phyloP scores from a whole-genome alignment of 2,888 invertebrate genomes.

The Drosophila peninsularis region DNA sequence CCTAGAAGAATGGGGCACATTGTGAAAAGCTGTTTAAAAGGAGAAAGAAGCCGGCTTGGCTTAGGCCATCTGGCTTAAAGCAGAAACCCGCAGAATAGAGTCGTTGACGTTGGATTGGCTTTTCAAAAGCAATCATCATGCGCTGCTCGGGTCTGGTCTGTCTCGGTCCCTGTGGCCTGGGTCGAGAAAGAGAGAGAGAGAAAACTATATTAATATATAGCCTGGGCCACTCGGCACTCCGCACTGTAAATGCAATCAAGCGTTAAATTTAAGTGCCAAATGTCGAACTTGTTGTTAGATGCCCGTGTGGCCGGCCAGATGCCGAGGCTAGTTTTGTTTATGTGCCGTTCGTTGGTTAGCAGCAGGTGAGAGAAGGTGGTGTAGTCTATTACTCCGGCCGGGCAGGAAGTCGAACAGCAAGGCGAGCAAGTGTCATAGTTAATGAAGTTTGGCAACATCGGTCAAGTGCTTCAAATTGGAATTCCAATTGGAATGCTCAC shows the following conservation, averaged over 20 bases:
- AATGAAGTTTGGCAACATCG: slow-evolving; percentile 41
- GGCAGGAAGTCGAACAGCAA: slow-evolving; percentile 49
- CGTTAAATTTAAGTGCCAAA: slow-evolving; percentile 80
- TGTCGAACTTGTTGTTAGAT: slow-evolving; percentile 78
- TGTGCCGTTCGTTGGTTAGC: slow-evolving; percentile 42
- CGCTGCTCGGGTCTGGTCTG: slow-evolving; percentile 18
- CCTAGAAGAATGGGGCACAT: slow-evolving; percentile 45
- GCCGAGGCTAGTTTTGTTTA: slow-evolving; percentile 56
- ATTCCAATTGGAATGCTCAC: slow-evolving; percentile 11
- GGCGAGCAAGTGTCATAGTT: slow-evolving; percentile 52
- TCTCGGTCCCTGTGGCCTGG: slow-evolving; percentile 12
- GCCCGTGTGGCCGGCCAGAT: slow-evolving; percentile 50
- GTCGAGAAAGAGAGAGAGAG: slow-evolving; percentile 1
- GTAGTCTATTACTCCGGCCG: slow-evolving; percentile 28
- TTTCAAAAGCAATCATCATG: slow-evolving; percentile 63
- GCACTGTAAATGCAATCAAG: slow-evolving; percentile 74
- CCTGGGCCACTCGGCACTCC: slow-evolving; percentile 16
- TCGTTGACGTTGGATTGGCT: slow-evolving; percentile 79
- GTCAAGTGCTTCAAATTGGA: slow-evolving; percentile 16
- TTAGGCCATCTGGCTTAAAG: slow-evolving; percentile 17
- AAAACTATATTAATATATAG: slow-evolving; percentile 43
- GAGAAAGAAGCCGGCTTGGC: slow-evolving; percentile 33
- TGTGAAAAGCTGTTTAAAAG: slow-evolving; percentile 39
- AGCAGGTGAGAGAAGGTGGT: slow-evolving; percentile 32
- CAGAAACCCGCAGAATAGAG: slow-evolving; percentile 72